Conservation (phyloP, 1,140 invertebrate genomes). For the Magallana ariakensis region DNA sequence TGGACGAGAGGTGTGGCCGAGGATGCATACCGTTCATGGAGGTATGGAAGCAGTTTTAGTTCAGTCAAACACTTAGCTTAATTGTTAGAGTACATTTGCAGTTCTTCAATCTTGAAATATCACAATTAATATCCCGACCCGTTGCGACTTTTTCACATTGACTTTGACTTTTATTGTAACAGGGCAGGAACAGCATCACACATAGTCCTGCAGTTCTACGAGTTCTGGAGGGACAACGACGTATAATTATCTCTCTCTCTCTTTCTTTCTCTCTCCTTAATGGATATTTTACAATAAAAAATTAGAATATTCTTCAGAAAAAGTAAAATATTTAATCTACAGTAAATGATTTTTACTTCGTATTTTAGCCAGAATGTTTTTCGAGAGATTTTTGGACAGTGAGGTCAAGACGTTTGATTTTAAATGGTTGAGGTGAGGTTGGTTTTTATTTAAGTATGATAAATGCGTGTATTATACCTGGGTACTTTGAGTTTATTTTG, state of each 20-base stretch:
- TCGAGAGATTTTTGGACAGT: constrained; percentile 67
- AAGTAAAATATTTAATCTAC: no score
- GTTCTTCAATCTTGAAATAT: no score
- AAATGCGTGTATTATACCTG: no score
- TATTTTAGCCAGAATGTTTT: constrained; percentile 70
- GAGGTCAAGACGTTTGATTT: constrained; percentile 71
- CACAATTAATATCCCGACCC: no score
- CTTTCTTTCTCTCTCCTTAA: background rate
- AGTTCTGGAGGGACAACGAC: constrained; percentile 70
- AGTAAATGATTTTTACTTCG: background rate
- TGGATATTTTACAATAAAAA: background rate
- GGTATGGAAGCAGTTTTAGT: constrained; percentile 50
- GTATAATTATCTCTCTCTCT: constrained; percentile 50
- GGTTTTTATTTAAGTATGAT: background rate
- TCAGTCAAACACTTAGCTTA: background rate
- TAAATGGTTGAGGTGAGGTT: constrained; percentile 73
- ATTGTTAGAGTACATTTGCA: background rate
- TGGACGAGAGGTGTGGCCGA: constrained; percentile 69
- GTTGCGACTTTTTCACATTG: no score
- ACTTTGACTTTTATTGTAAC: no score
- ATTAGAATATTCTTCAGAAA: background rate
- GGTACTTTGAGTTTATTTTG: no score
- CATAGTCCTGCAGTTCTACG: constrained; percentile 62
- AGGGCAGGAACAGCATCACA: constrained; percentile 70
- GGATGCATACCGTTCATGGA: constrained; percentile 75